Evolutionary conservation across 2,113 vertebrate genomes (phyloP).

Genomic region (Galbula dea): DNA sequence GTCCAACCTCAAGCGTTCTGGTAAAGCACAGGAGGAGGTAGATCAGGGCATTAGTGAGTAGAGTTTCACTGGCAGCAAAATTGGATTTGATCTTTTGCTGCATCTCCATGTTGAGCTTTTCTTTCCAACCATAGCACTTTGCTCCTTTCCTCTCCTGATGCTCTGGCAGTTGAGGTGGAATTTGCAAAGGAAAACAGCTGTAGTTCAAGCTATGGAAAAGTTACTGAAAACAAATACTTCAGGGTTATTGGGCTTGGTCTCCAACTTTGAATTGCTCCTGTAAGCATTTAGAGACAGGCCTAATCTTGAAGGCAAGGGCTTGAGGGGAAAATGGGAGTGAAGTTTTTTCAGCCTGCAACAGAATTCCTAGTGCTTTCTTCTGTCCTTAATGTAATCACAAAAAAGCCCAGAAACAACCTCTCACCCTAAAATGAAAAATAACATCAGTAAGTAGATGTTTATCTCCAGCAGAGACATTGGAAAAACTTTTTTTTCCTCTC

Average conservation of each 20-base stretch:
- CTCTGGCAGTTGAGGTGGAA: background rate
- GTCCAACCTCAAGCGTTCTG: background rate
- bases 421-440: background rate
- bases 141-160: background rate
- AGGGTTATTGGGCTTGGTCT: background rate
- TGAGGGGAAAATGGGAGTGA: background rate
- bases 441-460: background rate
- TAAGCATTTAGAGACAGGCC: background rate
- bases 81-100: background rate
- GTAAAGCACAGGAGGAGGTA: background rate
- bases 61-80: background rate
- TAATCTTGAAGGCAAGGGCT: background rate
- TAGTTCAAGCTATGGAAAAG: background rate
- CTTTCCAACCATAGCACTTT: background rate
- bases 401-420: background rate
- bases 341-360: background rate
- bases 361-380: background rate
- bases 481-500: background rate
- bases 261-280: background rate
- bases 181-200: constrained; percentile 33
- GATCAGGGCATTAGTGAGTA: background rate
- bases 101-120: background rate
- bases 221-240: background rate
- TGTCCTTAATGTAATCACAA: background rate
- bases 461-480: background rate